Conservation (phyloP, 2,888 invertebrate species). For the Rhagium mordax region DNA sequence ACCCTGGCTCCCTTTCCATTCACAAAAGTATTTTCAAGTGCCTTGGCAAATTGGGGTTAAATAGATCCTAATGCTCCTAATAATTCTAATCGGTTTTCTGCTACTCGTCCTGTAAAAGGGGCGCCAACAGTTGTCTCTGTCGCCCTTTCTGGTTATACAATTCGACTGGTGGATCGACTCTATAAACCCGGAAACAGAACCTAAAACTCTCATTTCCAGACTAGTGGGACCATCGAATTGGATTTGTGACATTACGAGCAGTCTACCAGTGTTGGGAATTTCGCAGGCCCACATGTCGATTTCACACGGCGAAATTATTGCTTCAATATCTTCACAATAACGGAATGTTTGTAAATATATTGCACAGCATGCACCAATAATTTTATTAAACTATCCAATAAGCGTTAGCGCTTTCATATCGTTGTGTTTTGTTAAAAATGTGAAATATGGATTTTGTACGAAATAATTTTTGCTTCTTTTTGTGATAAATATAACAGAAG, state of each 20-base stretch:
- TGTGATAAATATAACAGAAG: no score
- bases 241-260: conserved; percentile 17
- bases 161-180: background rate
- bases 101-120: background rate
- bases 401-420: background rate
- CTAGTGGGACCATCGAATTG: conserved; percentile 12
- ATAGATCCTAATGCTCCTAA: background rate
- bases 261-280: conserved; percentile 5
- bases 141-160: background rate
- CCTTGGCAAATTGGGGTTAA: background rate
- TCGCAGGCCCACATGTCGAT: background rate
- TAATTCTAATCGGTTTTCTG: conserved; percentile 4
- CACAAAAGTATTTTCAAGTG: background rate
- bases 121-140: background rate
- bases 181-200: conserved; percentile 11
- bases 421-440: no score
- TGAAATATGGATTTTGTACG: no score
- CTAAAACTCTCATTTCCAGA: conserved; percentile 22
- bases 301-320: conserved; percentile 30
- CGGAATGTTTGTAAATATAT: background rate
- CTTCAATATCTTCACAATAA: conserved; percentile 14
- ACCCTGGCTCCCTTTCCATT: background rate
- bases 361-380: conserved; percentile 7
- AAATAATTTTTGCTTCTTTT: no score
- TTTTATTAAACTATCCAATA: background rate